phyloP scores from a whole-genome alignment of 2,888 invertebrate genomes.

The Cephus sareptanus region DNA sequence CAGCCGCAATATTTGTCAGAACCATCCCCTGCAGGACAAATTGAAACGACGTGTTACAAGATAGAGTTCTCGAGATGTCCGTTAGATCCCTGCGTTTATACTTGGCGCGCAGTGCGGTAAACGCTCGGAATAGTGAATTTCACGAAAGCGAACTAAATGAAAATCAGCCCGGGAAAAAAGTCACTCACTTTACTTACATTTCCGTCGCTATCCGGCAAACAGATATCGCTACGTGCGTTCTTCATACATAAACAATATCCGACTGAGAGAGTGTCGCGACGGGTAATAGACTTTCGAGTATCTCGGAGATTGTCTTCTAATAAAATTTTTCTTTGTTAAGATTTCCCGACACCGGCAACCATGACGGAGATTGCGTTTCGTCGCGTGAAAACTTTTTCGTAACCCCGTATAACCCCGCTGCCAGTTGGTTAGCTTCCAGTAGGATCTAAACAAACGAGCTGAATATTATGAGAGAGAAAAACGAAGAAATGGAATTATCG shows the following conservation, averaged over 20 bases:
- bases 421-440: background rate
- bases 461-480: background rate
- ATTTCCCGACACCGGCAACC: background rate
- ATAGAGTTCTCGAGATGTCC: conserved; percentile 43
- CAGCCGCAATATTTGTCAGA: conserved; percentile 52
- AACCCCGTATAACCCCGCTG: background rate
- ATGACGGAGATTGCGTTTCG: background rate
- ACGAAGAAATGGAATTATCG: background rate
- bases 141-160: background rate
- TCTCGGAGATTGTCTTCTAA: background rate
- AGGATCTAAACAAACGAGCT: background rate
- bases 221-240: background rate
- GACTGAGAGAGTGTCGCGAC: background rate
- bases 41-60: conserved; percentile 53
- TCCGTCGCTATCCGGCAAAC: background rate
- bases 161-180: background rate
- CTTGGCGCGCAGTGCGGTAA: background rate
- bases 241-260: background rate
- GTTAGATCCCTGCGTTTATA: background rate
- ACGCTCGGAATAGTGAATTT: background rate
- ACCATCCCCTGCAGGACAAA: conserved; percentile 43
- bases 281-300: background rate
- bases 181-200: background rate
- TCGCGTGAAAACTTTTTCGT: background rate
- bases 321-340: background rate